Conservation (phyloP, 2,888 invertebrate species). For the Netelia fuscicornis region DNA sequence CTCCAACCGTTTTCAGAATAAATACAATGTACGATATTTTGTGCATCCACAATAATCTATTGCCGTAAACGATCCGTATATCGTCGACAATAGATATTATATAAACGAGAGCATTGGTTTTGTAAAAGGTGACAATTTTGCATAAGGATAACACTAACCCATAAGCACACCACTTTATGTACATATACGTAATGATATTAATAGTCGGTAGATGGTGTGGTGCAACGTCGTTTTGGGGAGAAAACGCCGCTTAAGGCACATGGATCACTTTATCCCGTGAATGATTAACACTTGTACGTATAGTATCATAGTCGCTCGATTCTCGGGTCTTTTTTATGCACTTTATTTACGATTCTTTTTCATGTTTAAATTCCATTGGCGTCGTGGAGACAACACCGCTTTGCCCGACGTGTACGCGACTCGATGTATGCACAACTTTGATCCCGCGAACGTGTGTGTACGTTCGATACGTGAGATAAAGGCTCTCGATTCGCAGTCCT, state of each 20-base stretch:
- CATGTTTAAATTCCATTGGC: background rate
- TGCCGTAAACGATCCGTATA: no score
- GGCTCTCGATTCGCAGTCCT: constrained; percentile 54
- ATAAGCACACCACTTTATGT: no score
- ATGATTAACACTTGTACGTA: background rate
- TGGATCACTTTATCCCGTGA: background rate
- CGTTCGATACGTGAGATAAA: constrained; percentile 2
- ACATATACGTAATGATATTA: background rate
- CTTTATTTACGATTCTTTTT: background rate
- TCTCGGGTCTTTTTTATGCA: background rate
- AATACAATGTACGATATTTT: no score
- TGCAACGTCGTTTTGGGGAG: background rate
- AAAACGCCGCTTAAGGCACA: background rate
- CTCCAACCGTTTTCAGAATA: no score
- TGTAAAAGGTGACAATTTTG: no score
- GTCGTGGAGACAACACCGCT: background rate
- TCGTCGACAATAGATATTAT: no score
- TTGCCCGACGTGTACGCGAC: background rate
- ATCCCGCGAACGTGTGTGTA: constrained; percentile 1
- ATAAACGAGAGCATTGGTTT: no score
- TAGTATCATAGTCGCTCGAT: background rate
- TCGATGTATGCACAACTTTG: background rate
- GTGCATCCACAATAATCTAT: no score
- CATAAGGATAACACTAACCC: no score
- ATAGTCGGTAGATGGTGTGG: background rate